Base-by-base conservation (phyloP, 2,888 invertebrate species). In the Taenaris catops region DNA sequence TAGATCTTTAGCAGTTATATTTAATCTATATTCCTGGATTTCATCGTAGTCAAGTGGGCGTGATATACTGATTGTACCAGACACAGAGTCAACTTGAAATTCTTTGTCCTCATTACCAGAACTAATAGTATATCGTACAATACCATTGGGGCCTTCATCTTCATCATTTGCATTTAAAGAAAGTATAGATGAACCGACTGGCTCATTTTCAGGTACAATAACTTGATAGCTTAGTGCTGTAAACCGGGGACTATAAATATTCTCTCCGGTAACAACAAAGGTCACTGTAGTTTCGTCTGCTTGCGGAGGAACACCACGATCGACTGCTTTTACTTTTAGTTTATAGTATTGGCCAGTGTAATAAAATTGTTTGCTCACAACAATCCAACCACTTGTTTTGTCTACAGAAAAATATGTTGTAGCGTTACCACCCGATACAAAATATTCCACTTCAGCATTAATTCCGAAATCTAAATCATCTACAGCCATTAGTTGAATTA, bases 201-300 rank as follows among this genome's bases (percentile, higher is more conserved):
- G 94, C 62, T 96, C 96, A 69, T 96, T 96, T 87, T 98, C 97
- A 0, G 95, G 94, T 1, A 98, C 94, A 41, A 95, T 93, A 0
- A 96, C 96, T 83, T 96, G 94, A 67, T 96, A 96, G 53, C 94
- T 94, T 0, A 92, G 75, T 0, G 94, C 94, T 2, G 93, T 94
- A 62, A 97, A 98, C 31, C 91, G 91, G 0, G 98, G 98, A 1
- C 91, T 88, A 58, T 91, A 89, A 20, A 88, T 80, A 69, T 98
- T 98, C 63, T 95, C 94, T 1, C 94, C 96, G 0, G 97, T 96
- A 0, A 96, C 91, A 2, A 96, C 91, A 46, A 97, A 88, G 0
- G 88, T 90, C 0, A 96, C 90, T 0, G 81, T 80, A 0, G 93
- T 90, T 58, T 94, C 92, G 62, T 96, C 95, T 14, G 90, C 91